phyloP scores from a whole-genome alignment of 2,888 invertebrate genomes.

The Gastrophysa polygoni region DNA sequence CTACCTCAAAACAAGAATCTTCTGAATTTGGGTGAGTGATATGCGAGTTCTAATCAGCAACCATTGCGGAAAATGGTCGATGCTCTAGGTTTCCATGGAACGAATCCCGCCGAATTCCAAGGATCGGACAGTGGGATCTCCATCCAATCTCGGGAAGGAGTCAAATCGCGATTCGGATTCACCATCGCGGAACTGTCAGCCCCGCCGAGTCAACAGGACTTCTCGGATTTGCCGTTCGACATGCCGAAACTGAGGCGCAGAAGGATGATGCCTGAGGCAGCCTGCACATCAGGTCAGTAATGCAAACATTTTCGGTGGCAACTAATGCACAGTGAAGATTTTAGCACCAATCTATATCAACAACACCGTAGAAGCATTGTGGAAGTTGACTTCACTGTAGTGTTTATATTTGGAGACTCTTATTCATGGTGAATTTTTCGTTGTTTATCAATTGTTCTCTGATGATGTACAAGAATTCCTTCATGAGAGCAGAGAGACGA shows the following conservation, averaged over 20 bases:
- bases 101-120: constrained; percentile 76
- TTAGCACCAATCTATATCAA: too few relatives aligned
- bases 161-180: constrained; percentile 65
- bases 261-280: constrained; percentile 68
- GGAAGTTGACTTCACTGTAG: too few relatives aligned
- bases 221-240: constrained; percentile 84
- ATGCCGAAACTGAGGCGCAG: constrained; percentile 85
- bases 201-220: constrained; percentile 68
- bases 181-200: constrained; percentile 52
- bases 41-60: too few relatives aligned
- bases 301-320: too few relatives aligned
- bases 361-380: too few relatives aligned
- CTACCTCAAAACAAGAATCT: constrained; percentile 79
- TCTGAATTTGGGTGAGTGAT: constrained; percentile 60
- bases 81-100: constrained; percentile 63
- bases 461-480: too few relatives aligned
- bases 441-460: too few relatives aligned
- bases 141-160: constrained; percentile 74
- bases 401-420: too few relatives aligned
- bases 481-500: too few relatives aligned
- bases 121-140: constrained; percentile 90
- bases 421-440: too few relatives aligned
- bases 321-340: too few relatives aligned
- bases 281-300: constrained; percentile 64
- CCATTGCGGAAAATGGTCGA: not conserved